A percentile compares a stretch with the other conserved stretches of the same genome.
Evolutionary conservation across 2,113 vertebrate genomes (phyloP).

Genomic region (Salminus brasiliensis): DNA sequence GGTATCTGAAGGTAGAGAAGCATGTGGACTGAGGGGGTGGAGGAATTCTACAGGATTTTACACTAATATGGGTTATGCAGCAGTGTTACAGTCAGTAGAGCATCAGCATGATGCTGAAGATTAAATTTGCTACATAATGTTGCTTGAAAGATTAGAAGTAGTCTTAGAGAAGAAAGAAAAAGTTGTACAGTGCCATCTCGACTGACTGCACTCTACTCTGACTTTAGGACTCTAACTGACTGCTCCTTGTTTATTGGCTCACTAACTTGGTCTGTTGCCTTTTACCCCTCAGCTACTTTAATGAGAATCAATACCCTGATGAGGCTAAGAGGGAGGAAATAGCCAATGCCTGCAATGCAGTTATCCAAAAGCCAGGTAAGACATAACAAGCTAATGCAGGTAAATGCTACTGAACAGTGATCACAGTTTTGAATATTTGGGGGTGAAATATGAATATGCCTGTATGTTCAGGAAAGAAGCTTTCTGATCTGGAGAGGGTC

Average conservation of each 20-base stretch:
- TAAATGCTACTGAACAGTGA: neutral
- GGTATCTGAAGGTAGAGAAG: too few species aligned
- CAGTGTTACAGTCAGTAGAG: too few species aligned
- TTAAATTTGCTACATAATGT: too few species aligned
- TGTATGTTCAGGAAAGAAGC: constrained; percentile 86
- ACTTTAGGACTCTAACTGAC: neutral
- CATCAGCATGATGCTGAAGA: too few species aligned
- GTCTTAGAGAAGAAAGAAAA: too few species aligned
- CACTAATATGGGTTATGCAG: too few species aligned
- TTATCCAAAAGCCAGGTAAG: constrained; percentile 97
- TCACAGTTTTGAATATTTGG: neutral
- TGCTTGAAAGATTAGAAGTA: too few species aligned
- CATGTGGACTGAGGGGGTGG: too few species aligned
- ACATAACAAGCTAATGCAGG: neutral
- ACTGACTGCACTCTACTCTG: too few species aligned
- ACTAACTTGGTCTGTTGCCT: neutral
- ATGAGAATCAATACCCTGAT: constrained; percentile 97
- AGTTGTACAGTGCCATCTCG: too few species aligned
- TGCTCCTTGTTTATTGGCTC: neutral
- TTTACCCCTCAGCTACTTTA: constrained; percentile 86
- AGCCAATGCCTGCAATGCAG: constrained; percentile 95
- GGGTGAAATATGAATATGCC: neutral
- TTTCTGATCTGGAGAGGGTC: constrained; percentile 96
- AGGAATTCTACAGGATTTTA: too few species aligned
- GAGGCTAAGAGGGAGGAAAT: constrained; percentile 98